phyloP scores from a whole-genome alignment of 2,113 vertebrate genomes.

The Muscicapa adusta region DNA sequence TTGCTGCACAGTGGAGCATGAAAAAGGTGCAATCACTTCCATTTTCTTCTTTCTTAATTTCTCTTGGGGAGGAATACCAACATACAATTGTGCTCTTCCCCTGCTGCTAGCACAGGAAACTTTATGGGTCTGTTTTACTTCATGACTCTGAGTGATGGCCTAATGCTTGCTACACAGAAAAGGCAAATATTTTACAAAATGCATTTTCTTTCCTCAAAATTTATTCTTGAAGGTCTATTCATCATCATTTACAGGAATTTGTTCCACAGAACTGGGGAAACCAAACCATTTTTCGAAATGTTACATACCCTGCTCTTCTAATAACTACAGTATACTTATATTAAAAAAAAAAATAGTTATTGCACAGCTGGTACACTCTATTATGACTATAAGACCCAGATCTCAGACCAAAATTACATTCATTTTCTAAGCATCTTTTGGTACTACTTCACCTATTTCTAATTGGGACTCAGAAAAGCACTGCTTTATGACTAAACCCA shows the following conservation, averaged over 20 bases:
- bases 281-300: background rate
- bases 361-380: background rate
- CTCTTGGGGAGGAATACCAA: background rate
- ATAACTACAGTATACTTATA: background rate
- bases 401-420: background rate
- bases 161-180: background rate
- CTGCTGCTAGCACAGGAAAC: background rate
- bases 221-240: background rate
- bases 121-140: background rate
- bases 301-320: background rate
- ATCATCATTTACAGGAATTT: background rate
- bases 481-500: background rate
- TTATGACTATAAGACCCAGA: background rate
- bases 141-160: rapidly evolving
- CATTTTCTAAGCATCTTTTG: background rate
- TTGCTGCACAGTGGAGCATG: background rate
- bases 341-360: background rate
- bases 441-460: background rate
- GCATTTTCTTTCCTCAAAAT: background rate
- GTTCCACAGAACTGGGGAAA: background rate
- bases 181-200: background rate
- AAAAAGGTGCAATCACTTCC: background rate
- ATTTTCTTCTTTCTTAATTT: background rate
- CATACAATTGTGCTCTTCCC: background rate
- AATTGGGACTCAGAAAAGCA: background rate